These are phyloP conservation scores for Asteroscopus sphinx DNA, from an alignment of 2,888 invertebrate species.

Conservation along the genomic window DNA sequence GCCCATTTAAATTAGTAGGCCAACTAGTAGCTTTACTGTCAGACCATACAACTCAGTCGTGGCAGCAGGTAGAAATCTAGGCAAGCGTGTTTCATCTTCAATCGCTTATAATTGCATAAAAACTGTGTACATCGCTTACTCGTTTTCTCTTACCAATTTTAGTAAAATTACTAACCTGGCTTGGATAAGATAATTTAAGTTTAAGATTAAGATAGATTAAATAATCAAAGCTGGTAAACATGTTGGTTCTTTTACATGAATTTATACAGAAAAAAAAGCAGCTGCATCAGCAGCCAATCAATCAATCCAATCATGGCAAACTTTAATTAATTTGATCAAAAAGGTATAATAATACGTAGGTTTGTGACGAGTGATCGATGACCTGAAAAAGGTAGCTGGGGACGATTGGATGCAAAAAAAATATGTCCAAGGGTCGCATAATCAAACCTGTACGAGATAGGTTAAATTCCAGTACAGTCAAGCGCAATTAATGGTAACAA, in stretches of 20 bases:
- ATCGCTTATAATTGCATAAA: constrained; percentile 47
- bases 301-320: too few species aligned
- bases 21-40: constrained; percentile 10
- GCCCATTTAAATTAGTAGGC: constrained; percentile 32
- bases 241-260: not conserved
- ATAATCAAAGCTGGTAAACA: constrained; percentile 5
- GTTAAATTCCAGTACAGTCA: too few species aligned
- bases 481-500: too few species aligned
- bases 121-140: constrained; percentile 26
- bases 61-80: constrained; percentile 54
- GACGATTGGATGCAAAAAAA: too few species aligned
- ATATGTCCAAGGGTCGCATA: too few species aligned
- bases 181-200: not conserved
- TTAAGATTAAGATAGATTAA: constrained; percentile 10
- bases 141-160: constrained; percentile 38
- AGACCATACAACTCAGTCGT: constrained; percentile 27
- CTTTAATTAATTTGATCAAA: too few species aligned
- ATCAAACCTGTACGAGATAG: too few species aligned
- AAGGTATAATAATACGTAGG: too few species aligned
- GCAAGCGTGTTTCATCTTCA: constrained; percentile 52
- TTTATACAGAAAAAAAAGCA: too few species aligned
- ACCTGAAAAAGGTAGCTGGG: too few species aligned
- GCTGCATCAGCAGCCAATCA: too few species aligned
- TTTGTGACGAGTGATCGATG: too few species aligned
- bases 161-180: constrained; percentile 21